Percentiles rank a stretch among this genome's conserved stretches.
Conservation (phyloP, 1,140 invertebrate genomes). For the Venustaconcha ellipsiformis region DNA sequence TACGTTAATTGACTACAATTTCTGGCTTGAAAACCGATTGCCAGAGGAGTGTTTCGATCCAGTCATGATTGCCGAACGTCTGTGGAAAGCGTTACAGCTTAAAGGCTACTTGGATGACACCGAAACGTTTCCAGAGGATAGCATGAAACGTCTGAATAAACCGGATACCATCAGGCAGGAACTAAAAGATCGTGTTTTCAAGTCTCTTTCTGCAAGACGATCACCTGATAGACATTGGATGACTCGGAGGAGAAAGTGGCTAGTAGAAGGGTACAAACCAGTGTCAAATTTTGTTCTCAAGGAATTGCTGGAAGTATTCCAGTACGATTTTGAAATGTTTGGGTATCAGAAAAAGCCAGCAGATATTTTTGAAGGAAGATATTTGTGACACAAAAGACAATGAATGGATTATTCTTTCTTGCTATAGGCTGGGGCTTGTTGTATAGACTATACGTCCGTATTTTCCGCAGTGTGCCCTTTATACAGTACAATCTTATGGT, state of each 20-base stretch:
- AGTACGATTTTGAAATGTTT: conserved; percentile 13
- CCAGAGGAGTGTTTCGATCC: neutral
- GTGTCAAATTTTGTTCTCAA: neutral
- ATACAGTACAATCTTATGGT: too few species aligned
- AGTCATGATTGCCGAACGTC: neutral
- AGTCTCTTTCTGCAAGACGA: neutral
- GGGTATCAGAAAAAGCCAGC: conserved; percentile 9
- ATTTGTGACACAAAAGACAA: too few species aligned
- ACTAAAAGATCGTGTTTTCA: neutral
- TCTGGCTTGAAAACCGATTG: neutral
- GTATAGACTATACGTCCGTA: too few species aligned
- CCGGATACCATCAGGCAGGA: neutral
- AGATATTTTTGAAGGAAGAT: too few species aligned
- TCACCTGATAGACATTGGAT: neutral
- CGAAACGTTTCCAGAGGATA: neutral
- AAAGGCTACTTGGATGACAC: conserved; percentile 1
- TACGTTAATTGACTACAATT: conserved; percentile 2
- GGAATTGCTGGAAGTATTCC: conserved; percentile 2
- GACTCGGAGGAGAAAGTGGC: neutral
- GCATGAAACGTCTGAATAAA: neutral
- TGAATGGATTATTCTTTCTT: too few species aligned
- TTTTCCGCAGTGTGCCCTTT: too few species aligned
- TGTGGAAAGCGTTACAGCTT: conserved; percentile 23
- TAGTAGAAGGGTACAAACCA: conserved; percentile 4
- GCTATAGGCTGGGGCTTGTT: too few species aligned